Conservation (phyloP, 2,113 vertebrate species). For the Protobothrops mucrosquamatus region DNA sequence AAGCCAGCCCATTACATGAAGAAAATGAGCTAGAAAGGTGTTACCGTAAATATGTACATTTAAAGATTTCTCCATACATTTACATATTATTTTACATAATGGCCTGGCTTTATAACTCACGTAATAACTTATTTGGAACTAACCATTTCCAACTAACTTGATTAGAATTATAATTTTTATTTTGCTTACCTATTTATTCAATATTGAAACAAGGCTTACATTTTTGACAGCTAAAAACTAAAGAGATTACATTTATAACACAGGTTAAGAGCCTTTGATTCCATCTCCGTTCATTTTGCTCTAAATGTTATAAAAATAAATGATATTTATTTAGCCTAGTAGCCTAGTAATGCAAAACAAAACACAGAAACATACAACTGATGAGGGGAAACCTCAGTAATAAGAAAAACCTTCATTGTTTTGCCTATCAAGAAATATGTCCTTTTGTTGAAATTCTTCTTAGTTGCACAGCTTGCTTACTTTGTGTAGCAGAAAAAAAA, state of each 20-base stretch:
- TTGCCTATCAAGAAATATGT: constrained; percentile 51
- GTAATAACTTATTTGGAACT: background rate
- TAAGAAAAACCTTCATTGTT: constrained; percentile 63
- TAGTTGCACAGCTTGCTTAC: constrained; percentile 19
- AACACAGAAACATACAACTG: constrained; percentile 52
- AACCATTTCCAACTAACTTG: background rate
- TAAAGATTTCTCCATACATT: background rate
- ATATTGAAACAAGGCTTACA: background rate
- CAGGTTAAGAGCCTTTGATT: background rate
- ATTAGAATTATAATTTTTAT: background rate
- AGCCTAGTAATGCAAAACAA: constrained; percentile 20
- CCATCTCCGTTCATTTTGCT: background rate
- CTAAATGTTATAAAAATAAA: constrained; percentile 22
- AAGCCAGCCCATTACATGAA: background rate
- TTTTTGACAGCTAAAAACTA: background rate
- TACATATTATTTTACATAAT: background rate
- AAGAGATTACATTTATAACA: background rate
- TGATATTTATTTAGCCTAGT: constrained; percentile 56
- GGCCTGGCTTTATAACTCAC: background rate
- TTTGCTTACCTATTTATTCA: background rate
- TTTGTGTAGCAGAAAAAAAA: constrained; percentile 35
- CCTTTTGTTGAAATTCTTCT: constrained; percentile 35
- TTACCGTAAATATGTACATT: background rate
- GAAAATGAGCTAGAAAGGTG: background rate
- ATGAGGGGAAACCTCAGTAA: constrained; percentile 31